Conservation (phyloP, 1,140 invertebrate genomes). For the Neodiprion lecontei region DNA sequence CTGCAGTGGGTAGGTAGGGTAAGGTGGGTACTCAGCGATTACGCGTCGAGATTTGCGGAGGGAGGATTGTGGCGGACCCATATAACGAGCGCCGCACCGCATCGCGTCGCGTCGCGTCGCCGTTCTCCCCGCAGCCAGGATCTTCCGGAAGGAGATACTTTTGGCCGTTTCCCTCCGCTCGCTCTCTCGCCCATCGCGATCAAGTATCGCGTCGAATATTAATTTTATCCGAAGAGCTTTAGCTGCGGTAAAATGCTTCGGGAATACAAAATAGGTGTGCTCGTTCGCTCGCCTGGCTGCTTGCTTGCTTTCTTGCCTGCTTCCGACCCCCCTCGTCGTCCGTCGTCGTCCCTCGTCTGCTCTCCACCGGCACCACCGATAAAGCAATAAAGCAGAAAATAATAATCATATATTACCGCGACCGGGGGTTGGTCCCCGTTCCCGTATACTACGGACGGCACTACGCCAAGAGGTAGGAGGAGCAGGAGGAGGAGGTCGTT, state of each 20-base stretch:
- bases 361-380: not conserved
- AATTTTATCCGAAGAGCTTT: conserved; percentile 4
- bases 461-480: not conserved
- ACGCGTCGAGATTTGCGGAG: not conserved
- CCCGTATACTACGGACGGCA: not conserved
- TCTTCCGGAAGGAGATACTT: not conserved
- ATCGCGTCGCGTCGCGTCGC: too few species aligned
- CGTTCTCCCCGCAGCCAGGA: not conserved
- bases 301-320: too few species aligned
- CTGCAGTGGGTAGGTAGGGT: not conserved
- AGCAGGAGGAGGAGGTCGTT: not conserved
- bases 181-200: not conserved
- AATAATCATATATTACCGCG: not conserved
- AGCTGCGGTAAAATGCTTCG: conserved; percentile 2
- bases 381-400: conserved; percentile 7
- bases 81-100: too few species aligned
- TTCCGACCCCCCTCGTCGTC: too few species aligned
- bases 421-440: not conserved
- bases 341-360: too few species aligned
- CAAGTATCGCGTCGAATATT: conserved; percentile 3
- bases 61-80: not conserved
- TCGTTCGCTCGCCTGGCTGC: too few species aligned
- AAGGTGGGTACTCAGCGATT: not conserved
- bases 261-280: not conserved
- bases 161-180: not conserved